Base-by-base conservation (phyloP, 2,113 vertebrate species). In the Saguinus midas region DNA sequence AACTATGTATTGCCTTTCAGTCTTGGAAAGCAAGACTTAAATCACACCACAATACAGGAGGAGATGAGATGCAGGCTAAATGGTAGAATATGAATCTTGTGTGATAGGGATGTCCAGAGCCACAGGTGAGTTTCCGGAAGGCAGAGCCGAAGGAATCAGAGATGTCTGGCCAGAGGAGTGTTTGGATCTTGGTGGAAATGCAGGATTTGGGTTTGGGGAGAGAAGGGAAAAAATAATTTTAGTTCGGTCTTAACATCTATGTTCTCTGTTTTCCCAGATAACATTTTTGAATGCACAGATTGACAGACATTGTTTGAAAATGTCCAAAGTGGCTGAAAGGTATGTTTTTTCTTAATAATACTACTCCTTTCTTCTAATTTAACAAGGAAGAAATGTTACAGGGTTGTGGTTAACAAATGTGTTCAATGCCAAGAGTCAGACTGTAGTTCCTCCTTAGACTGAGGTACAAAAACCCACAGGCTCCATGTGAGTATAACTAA, bases 261-360 rank as follows among this genome's bases (percentile, higher is more conserved):
- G 87, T 98, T 95, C 55, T 97, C 88, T 98, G 90, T 98, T 94
- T 97, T 96, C 95, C 94, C 99, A 99, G 99, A 99, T 99, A 98
- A 98, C 98, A 93, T 99, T 99, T 98, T 98, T 99, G 98, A 99
- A 99, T 83, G 97, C 98, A 95, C 99, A 99, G 98, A 99, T 99
- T 98, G 99, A 99, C 98, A 99, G 99, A 97, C 99, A 99, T 98
- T 99, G 99, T 98, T 99, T 99, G 99, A 99, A 99, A 98, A 99
- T 99, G 98, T 99, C 99, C 97, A 99, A 99, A 99, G 99, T 99
- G 98, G 99, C 99, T 70, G 99, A 99, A 99, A 99, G 99, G 99
- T 99, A 98, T 94, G 99, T 98, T 87, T 94, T 29, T 8, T 61
- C 0, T 97, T 82, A 40, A 43, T 68, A 23, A 85, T 25, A 57